phyloP scores from a whole-genome alignment of 2,888 invertebrate species.

The Altica lythri region DNA sequence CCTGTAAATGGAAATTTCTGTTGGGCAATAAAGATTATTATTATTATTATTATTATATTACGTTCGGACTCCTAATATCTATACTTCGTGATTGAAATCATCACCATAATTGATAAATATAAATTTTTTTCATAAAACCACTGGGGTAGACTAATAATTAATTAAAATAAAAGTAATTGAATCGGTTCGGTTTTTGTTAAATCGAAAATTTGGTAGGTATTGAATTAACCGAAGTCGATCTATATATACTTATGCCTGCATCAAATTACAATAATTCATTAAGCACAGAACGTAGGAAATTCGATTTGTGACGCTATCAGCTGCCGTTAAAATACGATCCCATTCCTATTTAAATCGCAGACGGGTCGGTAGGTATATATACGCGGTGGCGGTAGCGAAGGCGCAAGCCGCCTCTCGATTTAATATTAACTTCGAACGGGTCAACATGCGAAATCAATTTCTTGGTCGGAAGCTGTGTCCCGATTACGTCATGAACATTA shows the following conservation, averaged over 20 bases:
- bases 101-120: too few relatives aligned
- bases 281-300: constrained; percentile 45
- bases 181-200: too few relatives aligned
- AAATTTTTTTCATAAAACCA: too few relatives aligned
- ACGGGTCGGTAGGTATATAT: constrained; percentile 3
- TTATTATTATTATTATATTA: too few relatives aligned
- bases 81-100: too few relatives aligned
- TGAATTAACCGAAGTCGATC: background rate
- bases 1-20: too few relatives aligned
- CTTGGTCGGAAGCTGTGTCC: constrained; percentile 32
- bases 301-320: constrained; percentile 51
- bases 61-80: too few relatives aligned
- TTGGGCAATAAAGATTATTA: too few relatives aligned
- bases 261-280: constrained; percentile 55
- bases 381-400: constrained; percentile 13
- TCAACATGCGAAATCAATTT: constrained; percentile 51
- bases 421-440: constrained; percentile 46
- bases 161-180: too few relatives aligned
- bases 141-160: too few relatives aligned
- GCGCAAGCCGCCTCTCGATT: constrained; percentile 30
- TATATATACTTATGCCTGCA: constrained; percentile 45
- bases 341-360: constrained; percentile 23
- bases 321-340: constrained; percentile 36
- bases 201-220: background rate
- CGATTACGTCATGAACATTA: constrained; percentile 32